phyloP scores from a whole-genome alignment of 2,797 vertebrate genomes.

The Gallinago solitaria region DNA sequence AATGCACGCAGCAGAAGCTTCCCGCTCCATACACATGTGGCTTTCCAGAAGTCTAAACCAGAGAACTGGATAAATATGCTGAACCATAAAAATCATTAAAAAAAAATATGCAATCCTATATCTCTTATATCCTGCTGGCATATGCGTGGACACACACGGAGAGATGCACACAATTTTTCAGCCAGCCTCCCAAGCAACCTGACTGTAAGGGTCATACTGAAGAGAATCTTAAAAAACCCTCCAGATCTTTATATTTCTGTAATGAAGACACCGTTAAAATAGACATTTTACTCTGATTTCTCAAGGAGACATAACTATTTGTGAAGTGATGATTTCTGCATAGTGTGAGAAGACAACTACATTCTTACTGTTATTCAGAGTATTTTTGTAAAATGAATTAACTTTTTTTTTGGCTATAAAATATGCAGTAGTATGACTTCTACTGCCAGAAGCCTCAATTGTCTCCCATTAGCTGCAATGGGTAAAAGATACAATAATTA shows the following conservation, averaged over 20 bases:
- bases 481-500: neutral
- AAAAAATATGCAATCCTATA: neutral
- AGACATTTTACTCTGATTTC: neutral
- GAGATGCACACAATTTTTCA: neutral
- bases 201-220: no score
- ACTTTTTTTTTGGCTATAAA: neutral
- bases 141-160: neutral
- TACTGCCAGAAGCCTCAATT: neutral
- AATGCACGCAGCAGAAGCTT: neutral
- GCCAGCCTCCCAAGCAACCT: neutral
- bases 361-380: neutral
- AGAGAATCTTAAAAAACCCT: neutral
- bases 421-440: neutral
- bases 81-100: neutral
- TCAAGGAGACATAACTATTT: neutral
- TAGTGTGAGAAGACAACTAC: neutral
- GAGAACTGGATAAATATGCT: neutral
- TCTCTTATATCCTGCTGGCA: neutral
- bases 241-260: neutral
- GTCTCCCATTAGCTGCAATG: neutral
- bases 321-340: neutral
- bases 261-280: neutral
- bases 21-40: fast-evolving
- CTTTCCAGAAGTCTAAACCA: neutral
- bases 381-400: neutral